phyloP scores from a whole-genome alignment of 64 coral and sea anemone species.

The Catalaphyllia jardinei region DNA sequence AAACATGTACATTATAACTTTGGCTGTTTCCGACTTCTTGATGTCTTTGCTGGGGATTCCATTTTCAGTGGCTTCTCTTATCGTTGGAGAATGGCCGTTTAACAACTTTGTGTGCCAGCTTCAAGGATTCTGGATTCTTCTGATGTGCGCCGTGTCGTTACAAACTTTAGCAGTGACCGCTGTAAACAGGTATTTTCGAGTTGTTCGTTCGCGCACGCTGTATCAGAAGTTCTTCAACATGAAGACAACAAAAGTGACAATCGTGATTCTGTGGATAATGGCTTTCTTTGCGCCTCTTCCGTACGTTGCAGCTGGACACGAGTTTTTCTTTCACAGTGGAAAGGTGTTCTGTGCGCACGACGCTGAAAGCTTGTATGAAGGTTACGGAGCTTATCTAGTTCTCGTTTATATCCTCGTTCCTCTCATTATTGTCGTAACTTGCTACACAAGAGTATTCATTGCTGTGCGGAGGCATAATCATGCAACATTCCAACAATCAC shows the following conservation, averaged over 20 bases:
- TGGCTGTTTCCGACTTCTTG: conserved; percentile 52
- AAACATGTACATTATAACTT: conserved; percentile 63
- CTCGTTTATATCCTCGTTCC: conserved; percentile 53
- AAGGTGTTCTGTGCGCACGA: conserved; percentile 62
- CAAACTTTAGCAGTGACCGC: conserved; percentile 61
- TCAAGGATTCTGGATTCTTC: conserved; percentile 60
- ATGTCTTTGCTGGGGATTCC: conserved; percentile 57
- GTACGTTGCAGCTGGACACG: conserved; percentile 24
- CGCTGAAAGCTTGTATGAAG: not conserved
- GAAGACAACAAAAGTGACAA: conserved; percentile 52
- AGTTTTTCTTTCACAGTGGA: conserved; percentile 67
- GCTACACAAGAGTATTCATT: conserved; percentile 60
- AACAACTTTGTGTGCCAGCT: conserved; percentile 40
- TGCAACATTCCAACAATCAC: not conserved
- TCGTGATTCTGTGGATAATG: conserved; percentile 40
- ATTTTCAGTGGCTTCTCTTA: conserved; percentile 30
- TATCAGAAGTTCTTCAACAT: conserved; percentile 53
- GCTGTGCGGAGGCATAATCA: conserved; percentile 45
- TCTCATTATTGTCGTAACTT: conserved; percentile 38
- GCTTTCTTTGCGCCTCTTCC: conserved; percentile 63
- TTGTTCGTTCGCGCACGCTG: conserved; percentile 19
- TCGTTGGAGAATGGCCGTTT: conserved; percentile 53
- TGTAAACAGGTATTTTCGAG: conserved; percentile 59
- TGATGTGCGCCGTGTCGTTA: conserved; percentile 43
- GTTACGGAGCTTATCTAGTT: conserved; percentile 48